Conservation (phyloP, 2,888 invertebrate species). For the Antheraea yamamai region DNA sequence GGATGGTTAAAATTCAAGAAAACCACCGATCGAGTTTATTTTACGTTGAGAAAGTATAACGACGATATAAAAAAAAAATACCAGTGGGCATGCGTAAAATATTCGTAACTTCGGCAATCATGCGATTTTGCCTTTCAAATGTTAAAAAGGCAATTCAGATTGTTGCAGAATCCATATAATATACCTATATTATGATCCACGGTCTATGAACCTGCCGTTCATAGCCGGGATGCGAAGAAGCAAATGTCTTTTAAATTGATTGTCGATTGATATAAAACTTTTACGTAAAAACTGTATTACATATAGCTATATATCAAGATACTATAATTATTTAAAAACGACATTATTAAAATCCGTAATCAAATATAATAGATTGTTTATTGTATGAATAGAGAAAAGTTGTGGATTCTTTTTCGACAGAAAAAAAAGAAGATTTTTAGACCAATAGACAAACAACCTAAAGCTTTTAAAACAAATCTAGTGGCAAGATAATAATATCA, state of each 20-base stretch:
- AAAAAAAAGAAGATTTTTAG: not conserved
- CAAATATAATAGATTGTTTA: no score
- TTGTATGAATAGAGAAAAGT: no score
- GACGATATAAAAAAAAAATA: not conserved
- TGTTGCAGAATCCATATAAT: slow-evolving; percentile 23
- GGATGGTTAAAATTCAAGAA: not conserved
- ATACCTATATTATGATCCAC: slow-evolving; percentile 31
- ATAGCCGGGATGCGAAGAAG: slow-evolving; percentile 40
- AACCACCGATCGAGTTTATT: no score
- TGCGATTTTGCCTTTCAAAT: slow-evolving; percentile 12
- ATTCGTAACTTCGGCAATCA: not conserved
- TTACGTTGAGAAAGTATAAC: not conserved
- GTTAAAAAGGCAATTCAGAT: slow-evolving; percentile 60
- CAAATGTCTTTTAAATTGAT: slow-evolving; percentile 26
- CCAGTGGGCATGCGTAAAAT: not conserved
- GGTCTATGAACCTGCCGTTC: slow-evolving; percentile 41
- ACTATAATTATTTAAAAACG: no score
- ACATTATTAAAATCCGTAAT: no score
- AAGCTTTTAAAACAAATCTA: slow-evolving; percentile 7
- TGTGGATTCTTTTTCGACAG: no score
- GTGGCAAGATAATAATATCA: slow-evolving; percentile 19
- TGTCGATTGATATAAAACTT: not conserved
- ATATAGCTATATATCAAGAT: no score
- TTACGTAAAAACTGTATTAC: not conserved
- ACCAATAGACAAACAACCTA: slow-evolving; percentile 15